Evolutionary conservation across 64 coral and sea anemone species (phyloP).

Genomic region (Pocillopora verrucosa): DNA sequence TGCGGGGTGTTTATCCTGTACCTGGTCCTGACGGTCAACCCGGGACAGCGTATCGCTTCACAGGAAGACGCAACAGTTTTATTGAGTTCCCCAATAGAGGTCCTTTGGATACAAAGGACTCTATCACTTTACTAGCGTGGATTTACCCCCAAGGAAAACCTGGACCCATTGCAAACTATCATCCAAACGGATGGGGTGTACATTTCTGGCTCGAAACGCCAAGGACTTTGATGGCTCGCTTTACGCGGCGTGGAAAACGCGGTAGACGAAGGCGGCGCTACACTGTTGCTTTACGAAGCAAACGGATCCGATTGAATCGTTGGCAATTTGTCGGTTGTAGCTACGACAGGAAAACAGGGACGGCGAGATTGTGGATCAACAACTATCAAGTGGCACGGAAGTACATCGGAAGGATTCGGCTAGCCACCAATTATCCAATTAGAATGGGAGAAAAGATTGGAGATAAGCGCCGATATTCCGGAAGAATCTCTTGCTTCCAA

Average conservation of each 20-base stretch:
- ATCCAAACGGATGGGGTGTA: slow-evolving; percentile 76
- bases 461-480: slow-evolving; percentile 24
- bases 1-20: slow-evolving; percentile 39
- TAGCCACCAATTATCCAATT: slow-evolving; percentile 85
- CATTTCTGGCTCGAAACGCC: slow-evolving; percentile 57
- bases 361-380: slow-evolving; percentile 61
- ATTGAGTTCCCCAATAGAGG: slow-evolving; percentile 74
- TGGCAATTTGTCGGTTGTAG: slow-evolving; percentile 69
- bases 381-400: slow-evolving; percentile 19
- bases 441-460: slow-evolving; percentile 67
- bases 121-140: slow-evolving; percentile 84
- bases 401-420: slow-evolving; percentile 34
- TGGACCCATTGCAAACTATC: slow-evolving; percentile 87
- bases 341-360: slow-evolving; percentile 57
- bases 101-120: slow-evolving; percentile 69
- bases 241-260: slow-evolving; percentile 56
- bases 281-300: slow-evolving; percentile 8
- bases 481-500: slow-evolving; percentile 76
- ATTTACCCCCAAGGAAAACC: slow-evolving; percentile 45
- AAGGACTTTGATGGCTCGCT: slow-evolving; percentile 46
- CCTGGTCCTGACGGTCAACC: slow-evolving; percentile 56
- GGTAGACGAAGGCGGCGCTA: slow-evolving; percentile 19
- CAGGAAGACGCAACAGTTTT: slow-evolving; percentile 62
- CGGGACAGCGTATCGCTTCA: slow-evolving; percentile 55
- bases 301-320: slow-evolving; percentile 11